Conservation (phyloP, 2,797 vertebrate species). For the Xenopus petersii region DNA sequence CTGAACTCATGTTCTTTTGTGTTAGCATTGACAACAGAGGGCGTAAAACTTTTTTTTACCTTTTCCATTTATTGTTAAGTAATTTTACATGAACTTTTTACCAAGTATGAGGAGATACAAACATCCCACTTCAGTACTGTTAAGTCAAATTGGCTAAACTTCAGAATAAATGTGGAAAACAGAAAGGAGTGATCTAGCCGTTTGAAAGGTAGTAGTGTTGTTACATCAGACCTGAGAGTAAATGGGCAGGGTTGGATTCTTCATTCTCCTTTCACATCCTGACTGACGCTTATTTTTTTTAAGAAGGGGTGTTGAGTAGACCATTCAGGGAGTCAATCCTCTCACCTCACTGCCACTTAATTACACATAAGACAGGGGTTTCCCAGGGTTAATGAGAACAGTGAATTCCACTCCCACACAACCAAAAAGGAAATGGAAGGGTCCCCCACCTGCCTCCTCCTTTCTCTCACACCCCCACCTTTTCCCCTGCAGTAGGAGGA, state of each 20-base stretch:
- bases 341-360: constrained; percentile 26
- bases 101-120: too few species aligned
- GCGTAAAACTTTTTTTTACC: too few species aligned
- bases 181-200: too few species aligned
- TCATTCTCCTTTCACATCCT: constrained; percentile 29
- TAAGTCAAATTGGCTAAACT: too few species aligned
- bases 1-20: too few species aligned
- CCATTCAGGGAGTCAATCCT: constrained; percentile 12
- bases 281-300: constrained; percentile 9
- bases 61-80: too few species aligned
- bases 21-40: too few species aligned
- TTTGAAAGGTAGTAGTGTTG: too few species aligned
- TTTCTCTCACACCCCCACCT: constrained; percentile 5
- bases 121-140: too few species aligned
- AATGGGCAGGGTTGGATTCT: not conserved
- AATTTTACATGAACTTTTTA: too few species aligned
- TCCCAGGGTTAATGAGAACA: constrained; percentile 27
- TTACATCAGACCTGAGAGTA: not conserved
- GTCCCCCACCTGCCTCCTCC: constrained; percentile 13
- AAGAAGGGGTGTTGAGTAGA: constrained; percentile 1
- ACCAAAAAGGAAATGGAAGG: constrained; percentile 33
- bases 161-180: too few species aligned
- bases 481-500: constrained; percentile 16
- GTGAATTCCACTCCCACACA: constrained; percentile 16
- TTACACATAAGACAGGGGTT: constrained; percentile 20